A percentile compares a stretch with the other conserved stretches of the same genome.
These are phyloP conservation scores for Delia radicum DNA, from an alignment of 1,140 invertebrate species.

Conservation along the genomic window DNA sequence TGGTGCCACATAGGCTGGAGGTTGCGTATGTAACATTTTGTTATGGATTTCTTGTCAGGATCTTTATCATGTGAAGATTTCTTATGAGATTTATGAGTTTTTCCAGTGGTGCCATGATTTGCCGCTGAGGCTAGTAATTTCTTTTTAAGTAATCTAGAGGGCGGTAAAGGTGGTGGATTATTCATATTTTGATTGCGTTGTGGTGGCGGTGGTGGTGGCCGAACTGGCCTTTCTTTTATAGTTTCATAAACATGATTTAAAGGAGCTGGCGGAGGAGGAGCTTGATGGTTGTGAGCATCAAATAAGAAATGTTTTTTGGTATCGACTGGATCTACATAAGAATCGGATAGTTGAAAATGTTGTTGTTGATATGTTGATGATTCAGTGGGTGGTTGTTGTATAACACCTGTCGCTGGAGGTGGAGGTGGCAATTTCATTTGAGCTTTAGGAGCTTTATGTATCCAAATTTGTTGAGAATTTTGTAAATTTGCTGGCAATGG, in stretches of 20 bases:
- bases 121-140: not conserved
- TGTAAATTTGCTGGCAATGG: not conserved
- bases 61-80: conserved; percentile 1
- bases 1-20: conserved; percentile 29
- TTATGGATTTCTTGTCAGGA: conserved; percentile 8
- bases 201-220: conserved; percentile 16
- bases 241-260: conserved; percentile 34
- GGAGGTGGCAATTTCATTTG: conserved; percentile 27
- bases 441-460: conserved; percentile 16
- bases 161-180: conserved; percentile 23
- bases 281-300: not conserved
- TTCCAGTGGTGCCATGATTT: not conserved
- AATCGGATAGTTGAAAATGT: conserved; percentile 27
- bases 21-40: conserved; percentile 26
- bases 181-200: not conserved
- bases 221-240: conserved; percentile 28
- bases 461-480: not conserved
- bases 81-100: not conserved
- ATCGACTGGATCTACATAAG: conserved; percentile 28
- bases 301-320: conserved; percentile 26
- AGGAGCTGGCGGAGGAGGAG: conserved; percentile 25
- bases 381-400: not conserved
- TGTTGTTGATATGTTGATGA: too few relatives aligned
- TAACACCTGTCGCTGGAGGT: not conserved
- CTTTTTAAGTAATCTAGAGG: conserved; percentile 15